Percentiles rank a stretch among this genome's conserved stretches.
Evolutionary conservation across 2,888 invertebrate genomes (phyloP).

Genomic region (Oxyteleia sp.): DNA sequence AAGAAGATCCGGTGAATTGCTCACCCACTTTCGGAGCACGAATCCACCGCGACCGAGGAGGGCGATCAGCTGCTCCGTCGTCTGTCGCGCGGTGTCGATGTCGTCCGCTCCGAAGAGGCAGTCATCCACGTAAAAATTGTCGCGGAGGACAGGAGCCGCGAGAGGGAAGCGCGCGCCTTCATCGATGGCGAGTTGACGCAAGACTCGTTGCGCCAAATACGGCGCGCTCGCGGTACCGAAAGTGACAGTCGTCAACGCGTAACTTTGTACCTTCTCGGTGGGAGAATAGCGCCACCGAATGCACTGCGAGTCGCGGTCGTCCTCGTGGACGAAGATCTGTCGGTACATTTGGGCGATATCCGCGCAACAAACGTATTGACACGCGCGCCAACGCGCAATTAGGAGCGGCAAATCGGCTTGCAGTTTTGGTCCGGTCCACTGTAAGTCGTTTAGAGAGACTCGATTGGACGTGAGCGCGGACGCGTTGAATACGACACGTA

Average conservation of each 20-base stretch:
- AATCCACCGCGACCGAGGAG: conserved; percentile 73
- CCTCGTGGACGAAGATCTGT: background rate
- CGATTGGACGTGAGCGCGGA: background rate
- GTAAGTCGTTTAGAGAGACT: background rate
- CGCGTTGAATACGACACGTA: background rate
- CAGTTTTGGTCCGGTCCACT: background rate
- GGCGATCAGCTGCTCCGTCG: background rate
- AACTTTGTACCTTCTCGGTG: conserved; percentile 24
- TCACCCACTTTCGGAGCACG: background rate
- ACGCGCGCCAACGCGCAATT: background rate
- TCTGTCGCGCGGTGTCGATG: background rate
- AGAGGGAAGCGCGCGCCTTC: background rate
- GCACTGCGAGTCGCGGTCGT: background rate
- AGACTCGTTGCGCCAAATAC: conserved; percentile 18
- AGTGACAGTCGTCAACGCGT: conserved; percentile 60
- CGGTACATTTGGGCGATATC: background rate
- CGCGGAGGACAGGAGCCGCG: background rate
- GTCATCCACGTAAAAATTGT: background rate
- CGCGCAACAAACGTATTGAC: background rate
- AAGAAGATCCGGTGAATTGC: background rate
- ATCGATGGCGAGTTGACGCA: background rate
- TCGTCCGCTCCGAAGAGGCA: background rate
- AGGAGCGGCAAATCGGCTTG: background rate
- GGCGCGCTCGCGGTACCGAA: conserved; percentile 35
- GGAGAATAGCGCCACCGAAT: background rate